Evolutionary conservation across 2,888 invertebrate species (phyloP), one percentile per base, ranked within the genome.

Genomic region (Tetragonula carbonaria): DNA sequence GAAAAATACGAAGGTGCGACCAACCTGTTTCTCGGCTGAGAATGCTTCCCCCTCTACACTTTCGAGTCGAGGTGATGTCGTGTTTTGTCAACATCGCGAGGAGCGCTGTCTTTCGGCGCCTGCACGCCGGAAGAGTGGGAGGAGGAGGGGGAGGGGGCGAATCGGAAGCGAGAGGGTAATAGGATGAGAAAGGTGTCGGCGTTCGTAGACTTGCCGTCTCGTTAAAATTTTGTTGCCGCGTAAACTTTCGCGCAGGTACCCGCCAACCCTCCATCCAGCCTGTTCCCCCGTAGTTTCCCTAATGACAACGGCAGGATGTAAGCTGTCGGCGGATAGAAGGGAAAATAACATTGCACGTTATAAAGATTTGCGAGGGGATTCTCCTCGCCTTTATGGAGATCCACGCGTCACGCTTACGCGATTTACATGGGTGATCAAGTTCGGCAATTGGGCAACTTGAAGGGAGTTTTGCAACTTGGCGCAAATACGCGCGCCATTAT

Each of bases 191-290:
- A 86, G 71, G 21, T 77, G 78, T 78, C 75, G 76, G 45, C 28
- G 68, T 70, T 73, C 79, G 76, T 63, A 75, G 71, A 72, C 79
- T 81, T 76, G 53, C 71, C 73, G 74, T 88, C 82, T 86, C 78
- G 86, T 87, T 83, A 87, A 83, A 87, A 86, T 83, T 81, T 87
- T 82, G 74, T 63, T 75, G 74, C 65, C 80, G 71, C 80, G 79
- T 78, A 78, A 86, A 81, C 82, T 86, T 82, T 81, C 66, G 57
- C 45, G 45, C 45, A 45, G 45, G 45, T 71, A 55, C 51, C 77
- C 73, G 65, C 53, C 38, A 28, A n/a, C 38, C 57, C 59, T n/a
- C 14, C 11, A 21, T 6, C 1, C 38, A 6, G 0, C 70, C 53
- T 59, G 13, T 21, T 8, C 62, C 50, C 67, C 33, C n/a, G 67